Conservation (phyloP, 1,140 invertebrate genomes). For the Prorops nasuta region DNA sequence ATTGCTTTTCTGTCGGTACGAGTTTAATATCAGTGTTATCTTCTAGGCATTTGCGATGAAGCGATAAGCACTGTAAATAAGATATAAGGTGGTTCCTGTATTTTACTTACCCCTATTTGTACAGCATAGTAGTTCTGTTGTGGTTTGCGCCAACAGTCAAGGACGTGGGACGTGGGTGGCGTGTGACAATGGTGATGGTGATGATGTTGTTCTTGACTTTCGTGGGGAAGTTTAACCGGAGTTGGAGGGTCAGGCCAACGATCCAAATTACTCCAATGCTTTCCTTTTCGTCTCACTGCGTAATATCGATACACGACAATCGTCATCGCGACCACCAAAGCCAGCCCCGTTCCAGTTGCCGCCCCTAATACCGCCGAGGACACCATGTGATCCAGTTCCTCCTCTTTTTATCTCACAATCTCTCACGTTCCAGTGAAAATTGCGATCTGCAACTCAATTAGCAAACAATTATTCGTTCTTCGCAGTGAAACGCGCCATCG, state of each 20-base stretch:
- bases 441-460: too few species aligned
- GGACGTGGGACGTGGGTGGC: slow-evolving; percentile 8
- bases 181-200: slow-evolving; percentile 2
- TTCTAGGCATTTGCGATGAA: too few species aligned
- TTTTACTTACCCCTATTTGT: slow-evolving; percentile 26
- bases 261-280: slow-evolving; percentile 62
- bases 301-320: slow-evolving; percentile 69
- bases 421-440: not conserved
- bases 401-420: not conserved
- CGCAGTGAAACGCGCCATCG: too few species aligned
- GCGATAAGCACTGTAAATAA: too few species aligned
- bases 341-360: slow-evolving; percentile 64
- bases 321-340: slow-evolving; percentile 64
- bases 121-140: slow-evolving; percentile 32
- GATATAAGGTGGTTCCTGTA: too few species aligned
- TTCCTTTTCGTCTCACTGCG: slow-evolving; percentile 53
- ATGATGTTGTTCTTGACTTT: slow-evolving; percentile 1
- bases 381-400: slow-evolving; percentile 50
- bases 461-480: too few species aligned
- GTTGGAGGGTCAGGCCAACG: slow-evolving; percentile 43
- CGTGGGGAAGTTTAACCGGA: slow-evolving; percentile 2
- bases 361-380: slow-evolving; percentile 65
- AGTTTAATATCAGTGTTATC: too few species aligned
- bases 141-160: slow-evolving; percentile 25
- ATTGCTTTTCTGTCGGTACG: too few species aligned